Base-by-base conservation (phyloP, 2,113 vertebrate species). In the Irena cyanogastra region DNA sequence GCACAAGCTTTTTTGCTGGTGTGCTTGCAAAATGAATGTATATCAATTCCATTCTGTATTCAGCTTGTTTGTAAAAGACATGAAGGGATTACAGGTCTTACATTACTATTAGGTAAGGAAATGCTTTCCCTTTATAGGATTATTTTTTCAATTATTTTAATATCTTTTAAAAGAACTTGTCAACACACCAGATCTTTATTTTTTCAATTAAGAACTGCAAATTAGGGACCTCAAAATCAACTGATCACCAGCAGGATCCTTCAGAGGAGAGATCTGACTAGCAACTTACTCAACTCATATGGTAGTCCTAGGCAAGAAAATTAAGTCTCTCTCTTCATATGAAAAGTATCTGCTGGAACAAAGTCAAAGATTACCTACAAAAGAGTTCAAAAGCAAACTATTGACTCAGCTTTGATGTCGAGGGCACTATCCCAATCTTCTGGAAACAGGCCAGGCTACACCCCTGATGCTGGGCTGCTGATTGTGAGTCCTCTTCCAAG, bases 401-500 rank as follows among this genome's bases (percentile, higher is more conserved):
- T 0, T 70, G 26, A 39, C 89, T 80, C 12, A 24, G 16, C 19
- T 90, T 54, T 42, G 35, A 50, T n/a, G 8, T 18, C 0, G 0
- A 84, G 23, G 7, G 10, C 28, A 16, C 17, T 33, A 72, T 18
- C 19, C 10, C 15, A 83, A 19, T 21, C 33, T 81, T 63, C 21
- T 45, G 16, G 42, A 83, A 83, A 80, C 26, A 74, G 42, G n/a
- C 17, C 33, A 75, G 35, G 22, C 61, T 71, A 56, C 7, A 22
- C 3, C 5, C 31, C 33, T 47, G 7, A 68, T 6, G 6, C 7
- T 41, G 33, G 16, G 11, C 26, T 63, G 35, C 24, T 64, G 44
- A 69, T 1, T 21, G 12, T 1, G 0, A 11, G 17, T 59, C 44
- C 13, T 41, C 11, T 35, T 76, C 31, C 0, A 1, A 72, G 9